Conservation (phyloP, 2,113 vertebrate species). For the Takifugu bimaculatus region DNA sequence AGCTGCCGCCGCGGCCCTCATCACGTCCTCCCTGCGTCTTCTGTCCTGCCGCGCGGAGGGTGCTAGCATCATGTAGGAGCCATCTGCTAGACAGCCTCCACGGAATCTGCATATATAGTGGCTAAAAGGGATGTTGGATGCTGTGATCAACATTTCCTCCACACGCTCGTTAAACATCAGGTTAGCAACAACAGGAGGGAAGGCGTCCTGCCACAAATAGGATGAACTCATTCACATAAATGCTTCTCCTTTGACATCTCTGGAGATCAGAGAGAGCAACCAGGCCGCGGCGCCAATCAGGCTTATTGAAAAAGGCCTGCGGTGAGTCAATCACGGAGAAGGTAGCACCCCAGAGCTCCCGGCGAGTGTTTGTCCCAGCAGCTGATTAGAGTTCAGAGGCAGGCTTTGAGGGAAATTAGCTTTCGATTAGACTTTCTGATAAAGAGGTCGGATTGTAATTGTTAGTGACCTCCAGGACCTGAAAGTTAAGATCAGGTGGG, state of each 20-base stretch:
- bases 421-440: constrained; percentile 61
- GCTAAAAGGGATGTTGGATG: too few species aligned
- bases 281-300: constrained; percentile 33
- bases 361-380: constrained; percentile 37
- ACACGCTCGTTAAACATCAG: too few species aligned
- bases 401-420: constrained; percentile 64
- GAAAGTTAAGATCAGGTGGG: constrained; percentile 48
- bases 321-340: constrained; percentile 46
- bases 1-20: constrained; percentile 3
- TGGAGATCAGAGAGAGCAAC: constrained; percentile 19
- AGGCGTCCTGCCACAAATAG: too few species aligned
- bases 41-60: constrained; percentile 9
- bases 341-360: constrained; percentile 29
- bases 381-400: constrained; percentile 63
- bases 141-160: too few species aligned
- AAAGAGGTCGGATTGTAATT: constrained; percentile 58
- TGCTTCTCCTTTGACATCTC: constrained; percentile 5
- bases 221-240: too few species aligned
- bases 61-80: too few species aligned
- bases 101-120: too few species aligned
- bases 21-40: constrained; percentile 23
- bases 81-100: too few species aligned
- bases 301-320: constrained; percentile 45
- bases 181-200: too few species aligned
- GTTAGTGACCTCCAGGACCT: constrained; percentile 59